Percentiles rank a stretch among this genome's conserved stretches.
Conservation (phyloP, 2,888 invertebrate species). For the Ophion slaviceki region DNA sequence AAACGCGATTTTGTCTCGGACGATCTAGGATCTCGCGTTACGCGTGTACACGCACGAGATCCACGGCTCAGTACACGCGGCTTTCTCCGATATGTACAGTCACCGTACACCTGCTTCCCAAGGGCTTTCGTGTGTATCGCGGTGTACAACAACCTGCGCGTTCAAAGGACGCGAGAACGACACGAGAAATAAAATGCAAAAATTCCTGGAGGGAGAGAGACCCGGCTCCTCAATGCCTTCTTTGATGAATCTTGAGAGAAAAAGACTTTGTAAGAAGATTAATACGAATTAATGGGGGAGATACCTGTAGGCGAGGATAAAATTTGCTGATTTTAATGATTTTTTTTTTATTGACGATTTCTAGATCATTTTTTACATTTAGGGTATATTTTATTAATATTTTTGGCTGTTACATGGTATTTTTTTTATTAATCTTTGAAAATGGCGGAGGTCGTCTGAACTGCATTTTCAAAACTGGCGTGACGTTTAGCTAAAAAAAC, state of each 20-base stretch:
- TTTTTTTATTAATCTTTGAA: too few species aligned
- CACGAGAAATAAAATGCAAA: constrained; percentile 46
- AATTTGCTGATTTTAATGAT: not conserved
- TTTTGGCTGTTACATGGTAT: too few species aligned
- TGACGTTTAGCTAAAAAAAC: too few species aligned
- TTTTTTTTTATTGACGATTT: not conserved
- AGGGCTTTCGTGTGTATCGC: constrained; percentile 19
- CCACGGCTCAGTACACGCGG: constrained; percentile 21
- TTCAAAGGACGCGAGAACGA: constrained; percentile 41
- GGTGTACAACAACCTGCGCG: constrained; percentile 9
- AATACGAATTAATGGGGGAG: not conserved
- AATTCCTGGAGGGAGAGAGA: constrained; percentile 45
- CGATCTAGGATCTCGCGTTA: constrained; percentile 60
- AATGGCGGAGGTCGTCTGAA: too few species aligned
- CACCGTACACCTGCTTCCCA: constrained; percentile 50
- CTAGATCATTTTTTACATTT: not conserved
- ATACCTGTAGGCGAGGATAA: not conserved
- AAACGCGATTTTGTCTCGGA: constrained; percentile 47
- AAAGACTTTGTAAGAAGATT: constrained; percentile 32
- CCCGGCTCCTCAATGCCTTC: constrained; percentile 37
- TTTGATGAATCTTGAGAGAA: not conserved
- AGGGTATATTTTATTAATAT: too few species aligned
- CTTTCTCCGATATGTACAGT: constrained; percentile 15
- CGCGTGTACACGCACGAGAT: constrained; percentile 26
- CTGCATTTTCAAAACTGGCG: too few species aligned